These are phyloP conservation scores for Cremastinae sp. DNA, from an alignment of 2,888 invertebrate species.

Conservation along the genomic window DNA sequence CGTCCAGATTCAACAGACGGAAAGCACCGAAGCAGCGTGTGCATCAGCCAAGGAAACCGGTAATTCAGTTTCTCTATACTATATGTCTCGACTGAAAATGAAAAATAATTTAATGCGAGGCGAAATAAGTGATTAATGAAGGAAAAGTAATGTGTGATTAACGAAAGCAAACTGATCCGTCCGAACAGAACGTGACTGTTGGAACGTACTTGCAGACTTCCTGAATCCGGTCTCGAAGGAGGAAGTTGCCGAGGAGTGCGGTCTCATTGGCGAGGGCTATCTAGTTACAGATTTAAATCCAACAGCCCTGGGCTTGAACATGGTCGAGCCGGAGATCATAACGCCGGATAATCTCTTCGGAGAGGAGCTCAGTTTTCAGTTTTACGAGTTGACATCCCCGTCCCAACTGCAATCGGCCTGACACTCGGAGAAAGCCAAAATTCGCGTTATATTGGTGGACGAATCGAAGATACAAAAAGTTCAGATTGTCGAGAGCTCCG, in stretches of 20 bases:
- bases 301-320: constrained; percentile 81
- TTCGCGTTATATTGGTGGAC: constrained; percentile 74
- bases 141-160: constrained; percentile 47
- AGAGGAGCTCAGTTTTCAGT: constrained; percentile 82
- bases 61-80: constrained; percentile 48
- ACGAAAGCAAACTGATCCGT: constrained; percentile 47
- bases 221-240: constrained; percentile 87
- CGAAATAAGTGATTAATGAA: constrained; percentile 50
- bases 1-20: constrained; percentile 59
- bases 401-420: constrained; percentile 79
- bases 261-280: constrained; percentile 84
- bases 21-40: constrained; percentile 67
- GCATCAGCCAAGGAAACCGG: constrained; percentile 76
- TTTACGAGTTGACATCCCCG: constrained; percentile 81
- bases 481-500: constrained; percentile 59
- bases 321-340: constrained; percentile 82
- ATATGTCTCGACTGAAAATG: constrained; percentile 13
- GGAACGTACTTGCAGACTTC: constrained; percentile 80
- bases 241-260: constrained; percentile 89
- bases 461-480: constrained; percentile 67
- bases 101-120: too few species aligned
- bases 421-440: constrained; percentile 72
- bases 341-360: constrained; percentile 81
- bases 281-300: constrained; percentile 83
- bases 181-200: constrained; percentile 64